Conservation (phyloP, 2,113 vertebrate species). For the Pagrus major region DNA sequence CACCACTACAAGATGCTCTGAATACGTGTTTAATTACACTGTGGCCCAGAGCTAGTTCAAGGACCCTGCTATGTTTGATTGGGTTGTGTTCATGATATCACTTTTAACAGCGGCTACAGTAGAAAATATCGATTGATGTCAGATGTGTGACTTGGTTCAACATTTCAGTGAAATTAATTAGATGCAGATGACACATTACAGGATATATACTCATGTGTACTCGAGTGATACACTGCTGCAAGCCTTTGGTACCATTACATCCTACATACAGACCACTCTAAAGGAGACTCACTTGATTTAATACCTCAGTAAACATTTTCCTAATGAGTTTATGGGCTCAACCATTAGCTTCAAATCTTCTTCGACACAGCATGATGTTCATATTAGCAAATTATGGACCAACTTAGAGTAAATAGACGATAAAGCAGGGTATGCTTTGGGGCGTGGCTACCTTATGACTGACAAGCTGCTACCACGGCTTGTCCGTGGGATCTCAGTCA, state of each 20-base stretch:
- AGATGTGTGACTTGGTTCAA: background rate
- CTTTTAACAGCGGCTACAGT: background rate
- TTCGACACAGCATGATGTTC: too few relatives aligned
- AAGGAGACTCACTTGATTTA: too few relatives aligned
- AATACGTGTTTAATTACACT: slow-evolving; percentile 1
- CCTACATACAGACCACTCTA: background rate
- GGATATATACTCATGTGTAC: background rate
- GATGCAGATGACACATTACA: slow-evolving; percentile 1
- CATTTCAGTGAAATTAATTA: slow-evolving; percentile 27
- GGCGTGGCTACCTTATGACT: too few relatives aligned
- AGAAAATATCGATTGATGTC: slow-evolving; percentile 16
- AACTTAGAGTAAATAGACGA: too few relatives aligned
- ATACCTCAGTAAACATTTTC: too few relatives aligned
- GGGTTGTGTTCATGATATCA: slow-evolving; percentile 12
- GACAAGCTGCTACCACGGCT: too few relatives aligned
- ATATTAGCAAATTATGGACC: too few relatives aligned
- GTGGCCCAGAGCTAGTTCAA: background rate
- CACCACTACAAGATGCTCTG: background rate
- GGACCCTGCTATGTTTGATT: background rate
- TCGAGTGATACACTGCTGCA: background rate
- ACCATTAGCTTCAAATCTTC: too few relatives aligned
- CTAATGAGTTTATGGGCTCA: too few relatives aligned
- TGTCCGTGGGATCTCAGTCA: too few relatives aligned
- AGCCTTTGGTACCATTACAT: background rate
- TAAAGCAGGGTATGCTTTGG: too few relatives aligned